Conservation (phyloP, 2,797 vertebrate genomes). For the Staurois parvus region DNA sequence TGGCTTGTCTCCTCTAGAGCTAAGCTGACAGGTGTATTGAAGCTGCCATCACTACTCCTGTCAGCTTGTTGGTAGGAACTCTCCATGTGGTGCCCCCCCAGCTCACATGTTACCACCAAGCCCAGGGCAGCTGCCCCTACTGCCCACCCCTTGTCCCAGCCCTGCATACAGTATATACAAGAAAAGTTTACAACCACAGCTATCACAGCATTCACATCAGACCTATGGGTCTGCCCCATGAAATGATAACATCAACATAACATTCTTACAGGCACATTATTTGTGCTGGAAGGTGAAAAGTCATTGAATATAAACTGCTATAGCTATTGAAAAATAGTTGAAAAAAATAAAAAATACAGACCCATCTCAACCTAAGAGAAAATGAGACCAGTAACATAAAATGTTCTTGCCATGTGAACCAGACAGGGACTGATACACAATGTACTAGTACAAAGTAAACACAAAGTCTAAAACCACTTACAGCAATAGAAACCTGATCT, state of each 20-base stretch:
- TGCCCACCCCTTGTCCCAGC: no score
- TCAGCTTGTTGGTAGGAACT: no score
- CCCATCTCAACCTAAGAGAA: background rate
- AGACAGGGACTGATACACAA: background rate
- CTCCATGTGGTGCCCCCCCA: no score
- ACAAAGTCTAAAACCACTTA: background rate
- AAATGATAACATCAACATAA: background rate
- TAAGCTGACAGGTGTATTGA: no score
- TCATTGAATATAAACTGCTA: background rate
- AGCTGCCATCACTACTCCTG: no score
- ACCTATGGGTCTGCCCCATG: no score
- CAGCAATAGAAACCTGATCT: background rate
- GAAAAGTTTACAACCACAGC: background rate
- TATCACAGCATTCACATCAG: background rate
- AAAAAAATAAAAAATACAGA: background rate
- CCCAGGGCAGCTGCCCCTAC: no score
- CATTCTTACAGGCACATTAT: background rate
- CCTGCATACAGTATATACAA: no score
- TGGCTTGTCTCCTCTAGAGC: no score
- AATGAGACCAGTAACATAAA: background rate
- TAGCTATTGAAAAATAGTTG: background rate
- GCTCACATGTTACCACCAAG: no score
- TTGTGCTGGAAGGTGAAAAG: background rate
- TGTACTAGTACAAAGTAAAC: background rate
- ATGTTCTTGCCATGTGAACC: background rate